Evolutionary conservation across 92 coral and sea anemone species (phyloP).

Genomic region (Muricea muricata): DNA sequence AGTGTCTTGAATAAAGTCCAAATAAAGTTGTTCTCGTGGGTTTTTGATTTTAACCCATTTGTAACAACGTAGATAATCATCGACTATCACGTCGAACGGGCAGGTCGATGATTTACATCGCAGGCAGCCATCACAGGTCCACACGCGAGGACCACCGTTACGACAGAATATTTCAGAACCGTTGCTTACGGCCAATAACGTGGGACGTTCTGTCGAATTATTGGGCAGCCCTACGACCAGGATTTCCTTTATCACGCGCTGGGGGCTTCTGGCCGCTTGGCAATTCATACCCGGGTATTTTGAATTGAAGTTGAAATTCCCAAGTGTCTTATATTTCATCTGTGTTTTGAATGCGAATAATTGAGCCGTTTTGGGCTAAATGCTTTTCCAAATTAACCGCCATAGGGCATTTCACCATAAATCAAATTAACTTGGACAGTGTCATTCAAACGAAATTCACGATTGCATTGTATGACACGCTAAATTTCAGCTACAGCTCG

Average conservation of each 20-base stretch:
- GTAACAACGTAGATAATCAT: constrained; percentile 22
- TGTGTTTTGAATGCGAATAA: no score
- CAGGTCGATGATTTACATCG: constrained; percentile 5
- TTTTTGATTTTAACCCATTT: constrained; percentile 42
- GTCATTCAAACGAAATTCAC: no score
- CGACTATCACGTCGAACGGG: background rate
- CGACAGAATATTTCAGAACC: constrained; percentile 44
- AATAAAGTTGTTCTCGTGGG: constrained; percentile 35
- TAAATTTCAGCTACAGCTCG: no score
- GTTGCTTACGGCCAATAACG: constrained; percentile 41
- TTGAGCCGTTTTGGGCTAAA: no score
- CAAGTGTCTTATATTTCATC: constrained; percentile 61
- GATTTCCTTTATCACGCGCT: constrained; percentile 24
- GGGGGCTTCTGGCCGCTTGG: background rate
- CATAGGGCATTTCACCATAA: no score
- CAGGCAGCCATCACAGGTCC: constrained; percentile 29
- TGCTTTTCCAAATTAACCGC: no score
- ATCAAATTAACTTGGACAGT: no score
- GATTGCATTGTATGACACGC: no score
- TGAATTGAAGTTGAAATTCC: constrained; percentile 22
- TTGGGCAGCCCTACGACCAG: constrained; percentile 48
- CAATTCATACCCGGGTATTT: background rate
- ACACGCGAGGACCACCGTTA: constrained; percentile 11
- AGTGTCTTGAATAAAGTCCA: constrained; percentile 59
- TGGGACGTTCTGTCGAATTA: constrained; percentile 7